Percentiles rank a stretch among this genome's conserved stretches.
These are phyloP conservation scores for Phaedon cochleariae DNA, from an alignment of 2,888 invertebrate species.

Conservation along the genomic window DNA sequence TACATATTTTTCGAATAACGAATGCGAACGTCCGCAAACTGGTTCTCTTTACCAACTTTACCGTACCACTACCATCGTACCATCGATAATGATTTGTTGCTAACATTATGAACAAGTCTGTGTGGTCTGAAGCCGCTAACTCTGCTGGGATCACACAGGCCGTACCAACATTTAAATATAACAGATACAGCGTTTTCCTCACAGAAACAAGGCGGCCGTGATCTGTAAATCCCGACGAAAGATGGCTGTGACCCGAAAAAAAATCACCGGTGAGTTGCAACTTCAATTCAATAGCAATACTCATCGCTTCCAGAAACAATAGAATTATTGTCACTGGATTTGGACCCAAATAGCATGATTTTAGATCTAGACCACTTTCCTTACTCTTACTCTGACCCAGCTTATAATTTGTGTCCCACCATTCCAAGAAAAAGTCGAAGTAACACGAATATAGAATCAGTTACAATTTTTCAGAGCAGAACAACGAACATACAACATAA, in stretches of 20 bases:
- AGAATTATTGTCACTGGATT: no score
- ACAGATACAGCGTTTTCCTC: slow-evolving; percentile 43
- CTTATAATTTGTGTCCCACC: no score
- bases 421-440: no score
- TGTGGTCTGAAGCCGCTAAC: slow-evolving; percentile 50
- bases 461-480: no score
- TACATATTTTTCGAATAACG: slow-evolving; percentile 41
- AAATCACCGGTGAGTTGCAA: no score
- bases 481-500: no score
- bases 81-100: slow-evolving; percentile 53
- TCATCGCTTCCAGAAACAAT: no score
- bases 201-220: slow-evolving; percentile 34
- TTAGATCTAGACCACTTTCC: no score
- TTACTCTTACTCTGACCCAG: no score
- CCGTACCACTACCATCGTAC: slow-evolving; percentile 43
- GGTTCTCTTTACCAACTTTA: slow-evolving; percentile 43
- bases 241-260: background rate
- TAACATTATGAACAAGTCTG: slow-evolving; percentile 46
- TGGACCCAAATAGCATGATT: no score
- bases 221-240: background rate
- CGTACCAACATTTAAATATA: slow-evolving; percentile 50
- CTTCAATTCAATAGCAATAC: no score
- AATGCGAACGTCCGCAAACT: slow-evolving; percentile 35
- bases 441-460: no score
- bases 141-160: slow-evolving; percentile 46